Conservation (phyloP, 2,113 vertebrate genomes). For the Daboia siamensis region DNA sequence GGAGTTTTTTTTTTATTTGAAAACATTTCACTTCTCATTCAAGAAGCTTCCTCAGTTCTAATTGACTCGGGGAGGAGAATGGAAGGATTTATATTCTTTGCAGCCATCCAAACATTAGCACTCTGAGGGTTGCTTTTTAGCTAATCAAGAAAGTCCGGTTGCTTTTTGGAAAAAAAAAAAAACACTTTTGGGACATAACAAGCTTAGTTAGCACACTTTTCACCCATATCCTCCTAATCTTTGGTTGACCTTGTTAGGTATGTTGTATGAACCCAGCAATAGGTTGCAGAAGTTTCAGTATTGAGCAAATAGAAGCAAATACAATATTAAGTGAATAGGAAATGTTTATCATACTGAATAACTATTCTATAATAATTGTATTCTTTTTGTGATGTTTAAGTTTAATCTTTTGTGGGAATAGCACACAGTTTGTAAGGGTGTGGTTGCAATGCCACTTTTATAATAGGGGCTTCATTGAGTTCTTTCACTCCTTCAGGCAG, state of each 20-base stretch:
- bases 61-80: too few relatives aligned
- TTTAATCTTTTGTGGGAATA: background rate
- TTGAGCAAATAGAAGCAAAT: background rate
- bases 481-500: background rate
- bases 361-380: background rate
- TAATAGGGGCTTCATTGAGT: background rate
- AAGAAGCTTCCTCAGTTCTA: too few relatives aligned
- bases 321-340: background rate
- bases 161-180: too few relatives aligned
- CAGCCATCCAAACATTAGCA: too few relatives aligned
- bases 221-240: background rate
- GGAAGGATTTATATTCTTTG: too few relatives aligned
- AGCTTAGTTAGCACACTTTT: background rate
- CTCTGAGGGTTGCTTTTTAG: too few relatives aligned
- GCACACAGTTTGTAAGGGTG: background rate
- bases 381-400: background rate
- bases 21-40: too few relatives aligned
- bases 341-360: background rate
- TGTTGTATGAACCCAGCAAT: background rate
- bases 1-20: too few relatives aligned
- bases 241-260: background rate
- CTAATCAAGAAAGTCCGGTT: too few relatives aligned
- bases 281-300: background rate
- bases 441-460: accelerated
- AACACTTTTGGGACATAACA: too few relatives aligned